Base-by-base conservation (phyloP, 2,888 invertebrate species). In the Lacanobia wlatinum region DNA sequence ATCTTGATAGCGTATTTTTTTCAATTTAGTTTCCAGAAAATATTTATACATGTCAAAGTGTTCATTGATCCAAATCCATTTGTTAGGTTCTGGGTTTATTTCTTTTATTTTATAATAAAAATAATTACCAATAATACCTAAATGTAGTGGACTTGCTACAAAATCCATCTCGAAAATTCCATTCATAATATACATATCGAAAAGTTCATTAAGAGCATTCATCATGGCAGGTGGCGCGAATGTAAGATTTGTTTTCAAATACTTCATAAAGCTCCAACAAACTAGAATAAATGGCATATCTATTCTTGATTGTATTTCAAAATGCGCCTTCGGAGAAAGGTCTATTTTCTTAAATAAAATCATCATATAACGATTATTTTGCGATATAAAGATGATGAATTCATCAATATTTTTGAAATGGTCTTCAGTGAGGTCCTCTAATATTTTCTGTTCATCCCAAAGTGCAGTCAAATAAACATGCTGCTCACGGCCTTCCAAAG, bases 111-210 rank as follows among this genome's bases (percentile, higher is more conserved):
- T 48, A 48, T 48, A 7, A 7, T 48, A 38, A 14, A 79, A 55
- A 48, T 77, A 70, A 23, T 70, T 61, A 43, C 64, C 73, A 7
- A 70, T 40, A 50, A 78, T 56, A 55, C 76, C 53, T 2, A 73
- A 16, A 34, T 73, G 70, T 64, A 79, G 59, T 5, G 78, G 78
- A 16, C 28, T 70, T n/a, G 53, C 58, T 0, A 14, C 43, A 3
- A 10, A 40, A n/a, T 40, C 18, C 0, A 48, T n/a, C 2, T 40
- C 9, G 10, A 50, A 66, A 16, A 60, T 7, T 16, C 3, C 1
- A 10, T 0, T 5, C 8, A 2, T 2, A 1, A 8, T 2, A 23
- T 6, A 53, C 14, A 6, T 1, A 1, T 23, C 5, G 21, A 21
- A 53, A 12, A 53, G 52, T 0, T 21, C 0, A 53, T 23, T 6